Conservation (phyloP, 2,888 invertebrate genomes). For the Itoplectis maculator region DNA sequence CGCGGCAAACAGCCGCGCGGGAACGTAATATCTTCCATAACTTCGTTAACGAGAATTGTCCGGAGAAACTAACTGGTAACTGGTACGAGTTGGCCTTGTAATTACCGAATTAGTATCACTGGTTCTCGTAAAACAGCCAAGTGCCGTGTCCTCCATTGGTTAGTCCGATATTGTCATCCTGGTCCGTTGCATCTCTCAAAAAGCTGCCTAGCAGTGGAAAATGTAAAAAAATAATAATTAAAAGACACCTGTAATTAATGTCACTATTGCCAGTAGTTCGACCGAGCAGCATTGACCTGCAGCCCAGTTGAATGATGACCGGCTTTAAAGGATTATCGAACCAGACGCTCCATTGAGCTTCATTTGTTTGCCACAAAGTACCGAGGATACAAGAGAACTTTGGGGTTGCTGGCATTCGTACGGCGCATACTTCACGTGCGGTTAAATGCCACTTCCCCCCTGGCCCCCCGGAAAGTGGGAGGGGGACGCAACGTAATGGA, state of each 20-base stretch:
- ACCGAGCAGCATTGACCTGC: background rate
- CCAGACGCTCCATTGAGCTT: background rate
- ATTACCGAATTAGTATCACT: too few relatives aligned
- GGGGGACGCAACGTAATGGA: background rate
- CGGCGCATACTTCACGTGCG: background rate
- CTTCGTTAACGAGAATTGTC: too few relatives aligned
- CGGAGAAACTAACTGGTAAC: too few relatives aligned
- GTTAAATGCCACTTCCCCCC: background rate
- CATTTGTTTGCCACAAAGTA: slow-evolving; percentile 8
- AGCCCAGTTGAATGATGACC: background rate
- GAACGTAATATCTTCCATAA: too few relatives aligned
- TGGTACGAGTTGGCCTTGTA: too few relatives aligned
- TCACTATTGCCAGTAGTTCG: background rate
- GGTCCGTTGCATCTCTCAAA: too few relatives aligned
- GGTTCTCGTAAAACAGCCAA: too few relatives aligned
- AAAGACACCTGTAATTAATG: background rate
- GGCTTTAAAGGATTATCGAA: slow-evolving; percentile 3
- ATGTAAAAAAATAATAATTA: background rate
- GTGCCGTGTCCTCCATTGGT: too few relatives aligned
- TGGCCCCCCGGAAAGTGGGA: too few relatives aligned
- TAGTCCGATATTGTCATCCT: too few relatives aligned
- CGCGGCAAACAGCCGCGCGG: too few relatives aligned
- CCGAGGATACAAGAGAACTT: slow-evolving; percentile 3
- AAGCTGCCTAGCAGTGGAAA: too few relatives aligned
- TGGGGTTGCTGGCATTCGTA: background rate